These are phyloP conservation scores for Netelia inedita DNA, from an alignment of 2,888 invertebrate species.

Conservation along the genomic window DNA sequence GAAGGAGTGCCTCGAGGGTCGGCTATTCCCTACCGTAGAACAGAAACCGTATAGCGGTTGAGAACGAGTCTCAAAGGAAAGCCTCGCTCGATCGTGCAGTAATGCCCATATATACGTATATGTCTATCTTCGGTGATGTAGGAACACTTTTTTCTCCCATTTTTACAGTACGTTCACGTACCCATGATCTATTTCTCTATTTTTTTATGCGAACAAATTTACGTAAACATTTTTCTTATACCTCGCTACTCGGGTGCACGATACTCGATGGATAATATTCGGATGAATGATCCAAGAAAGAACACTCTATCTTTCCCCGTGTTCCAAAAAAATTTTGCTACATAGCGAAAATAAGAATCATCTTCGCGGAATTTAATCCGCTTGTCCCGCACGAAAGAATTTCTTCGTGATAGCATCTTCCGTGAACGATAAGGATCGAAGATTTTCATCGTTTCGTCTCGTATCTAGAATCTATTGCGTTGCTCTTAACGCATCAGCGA, in stretches of 20 bases:
- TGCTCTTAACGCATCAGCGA: neutral
- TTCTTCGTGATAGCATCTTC: neutral
- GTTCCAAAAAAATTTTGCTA: conserved; percentile 4
- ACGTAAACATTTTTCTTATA: no score
- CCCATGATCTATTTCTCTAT: neutral
- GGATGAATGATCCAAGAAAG: no score
- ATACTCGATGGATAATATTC: no score
- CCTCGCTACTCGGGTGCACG: no score
- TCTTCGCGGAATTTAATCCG: conserved; percentile 29
- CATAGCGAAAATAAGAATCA: conserved; percentile 2
- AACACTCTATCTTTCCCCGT: no score
- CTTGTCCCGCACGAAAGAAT: conserved; percentile 23
- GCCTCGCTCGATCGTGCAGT: conserved; percentile 12
- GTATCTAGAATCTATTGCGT: neutral
- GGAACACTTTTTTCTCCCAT: conserved; percentile 25
- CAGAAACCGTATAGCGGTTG: conserved; percentile 30
- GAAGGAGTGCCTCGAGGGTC: conserved; percentile 43
- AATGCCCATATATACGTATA: neutral
- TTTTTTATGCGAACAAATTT: neutral
- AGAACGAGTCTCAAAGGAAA: conserved; percentile 42
- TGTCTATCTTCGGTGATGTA: conserved; percentile 10
- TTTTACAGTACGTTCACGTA: neutral
- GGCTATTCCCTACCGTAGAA: conserved; percentile 41
- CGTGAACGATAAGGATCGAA: neutral
- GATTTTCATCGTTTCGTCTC: neutral